These are phyloP conservation scores for Peromyscus polionotus DNA, from an alignment of 2,113 vertebrate genomes.

Conservation along the genomic window DNA sequence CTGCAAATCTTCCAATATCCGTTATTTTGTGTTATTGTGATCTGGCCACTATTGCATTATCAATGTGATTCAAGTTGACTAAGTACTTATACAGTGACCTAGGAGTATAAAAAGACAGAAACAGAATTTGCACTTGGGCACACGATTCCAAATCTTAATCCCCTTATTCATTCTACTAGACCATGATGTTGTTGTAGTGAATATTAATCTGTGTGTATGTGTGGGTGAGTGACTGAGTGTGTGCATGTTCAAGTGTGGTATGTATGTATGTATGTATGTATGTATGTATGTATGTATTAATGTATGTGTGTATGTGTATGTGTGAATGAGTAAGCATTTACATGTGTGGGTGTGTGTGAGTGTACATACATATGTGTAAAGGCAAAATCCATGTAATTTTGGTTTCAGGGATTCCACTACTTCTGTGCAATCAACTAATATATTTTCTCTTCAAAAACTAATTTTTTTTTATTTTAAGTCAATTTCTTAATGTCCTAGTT, in stretches of 20 bases:
- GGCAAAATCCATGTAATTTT: neutral
- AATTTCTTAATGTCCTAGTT: constrained; percentile 51
- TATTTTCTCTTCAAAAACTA: neutral
- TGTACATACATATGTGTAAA: neutral
- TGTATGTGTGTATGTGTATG: neutral
- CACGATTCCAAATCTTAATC: neutral
- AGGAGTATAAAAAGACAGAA: neutral
- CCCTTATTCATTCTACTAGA: neutral
- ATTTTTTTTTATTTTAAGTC: neutral
- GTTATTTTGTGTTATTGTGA: neutral
- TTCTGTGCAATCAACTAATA: neutral
- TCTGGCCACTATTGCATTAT: neutral
- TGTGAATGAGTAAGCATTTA: neutral
- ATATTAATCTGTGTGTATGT: neutral
- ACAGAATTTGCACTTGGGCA: neutral
- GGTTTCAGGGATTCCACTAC: neutral
- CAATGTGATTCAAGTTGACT: neutral
- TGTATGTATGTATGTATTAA: neutral
- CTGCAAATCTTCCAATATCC: neutral
- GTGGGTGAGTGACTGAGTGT: neutral
- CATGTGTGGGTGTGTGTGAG: neutral
- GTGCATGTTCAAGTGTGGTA: neutral
- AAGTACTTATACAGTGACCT: neutral
- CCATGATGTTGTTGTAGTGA: neutral
- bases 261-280: neutral